phyloP scores from a whole-genome alignment of 37 sponge, comb jelly and placozoan genomes.

The Diacarnus erythraeanus region DNA sequence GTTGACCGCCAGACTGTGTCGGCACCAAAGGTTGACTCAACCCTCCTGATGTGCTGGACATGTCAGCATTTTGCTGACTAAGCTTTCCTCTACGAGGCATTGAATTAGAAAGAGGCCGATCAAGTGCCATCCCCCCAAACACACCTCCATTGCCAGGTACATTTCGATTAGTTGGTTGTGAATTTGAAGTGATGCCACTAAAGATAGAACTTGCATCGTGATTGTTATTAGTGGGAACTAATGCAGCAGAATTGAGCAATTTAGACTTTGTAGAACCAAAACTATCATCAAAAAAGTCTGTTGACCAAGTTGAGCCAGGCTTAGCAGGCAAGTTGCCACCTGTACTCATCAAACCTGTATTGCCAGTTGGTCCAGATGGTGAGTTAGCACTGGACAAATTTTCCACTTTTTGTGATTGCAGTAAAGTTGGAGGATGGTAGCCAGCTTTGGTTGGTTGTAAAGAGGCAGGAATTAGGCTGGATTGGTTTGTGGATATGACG shows the following conservation, averaged over 20 bases:
- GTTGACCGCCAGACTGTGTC: neutral
- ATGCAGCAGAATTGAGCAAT: neutral
- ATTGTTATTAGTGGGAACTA: neutral
- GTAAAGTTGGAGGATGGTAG: neutral
- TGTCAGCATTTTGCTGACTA: neutral
- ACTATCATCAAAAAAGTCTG: no score
- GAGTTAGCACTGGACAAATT: neutral
- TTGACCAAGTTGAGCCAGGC: no score
- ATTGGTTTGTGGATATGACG: neutral
- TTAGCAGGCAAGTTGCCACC: neutral
- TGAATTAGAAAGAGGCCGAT: neutral
- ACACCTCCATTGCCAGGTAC: neutral
- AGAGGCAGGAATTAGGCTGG: neutral
- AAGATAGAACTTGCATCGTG: neutral
- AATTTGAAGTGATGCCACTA: neutral
- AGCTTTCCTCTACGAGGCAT: neutral
- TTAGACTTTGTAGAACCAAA: no score
- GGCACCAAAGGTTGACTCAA: slow-evolving; percentile 7
- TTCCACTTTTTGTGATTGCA: neutral
- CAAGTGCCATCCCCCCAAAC: neutral
- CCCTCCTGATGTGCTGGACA: neutral
- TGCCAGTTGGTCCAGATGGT: neutral
- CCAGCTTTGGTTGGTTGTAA: neutral
- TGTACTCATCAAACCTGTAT: neutral
- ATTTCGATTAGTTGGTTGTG: neutral